phyloP scores from a whole-genome alignment of 2,113 vertebrate genomes.

The Anarrhichthys ocellatus region DNA sequence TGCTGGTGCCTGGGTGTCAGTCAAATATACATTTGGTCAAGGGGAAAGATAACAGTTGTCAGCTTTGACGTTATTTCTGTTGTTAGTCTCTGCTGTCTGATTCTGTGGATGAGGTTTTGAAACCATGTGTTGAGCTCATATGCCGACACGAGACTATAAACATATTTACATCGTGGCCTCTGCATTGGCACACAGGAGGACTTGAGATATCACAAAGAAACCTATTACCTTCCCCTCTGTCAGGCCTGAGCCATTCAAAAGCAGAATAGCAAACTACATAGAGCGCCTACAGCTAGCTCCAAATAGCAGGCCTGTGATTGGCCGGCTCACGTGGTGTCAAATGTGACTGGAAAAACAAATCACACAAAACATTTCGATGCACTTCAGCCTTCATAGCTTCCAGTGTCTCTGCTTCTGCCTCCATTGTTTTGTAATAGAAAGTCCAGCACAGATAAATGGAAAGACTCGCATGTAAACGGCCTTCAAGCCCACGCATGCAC shows the following conservation, averaged over 20 bases:
- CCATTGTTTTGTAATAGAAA: slow-evolving; percentile 7
- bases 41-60: background rate
- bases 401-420: background rate
- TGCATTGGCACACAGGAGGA: slow-evolving; percentile 28
- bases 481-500: slow-evolving; percentile 60
- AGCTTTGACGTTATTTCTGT: background rate
- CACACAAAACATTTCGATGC: background rate
- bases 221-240: background rate
- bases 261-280: background rate
- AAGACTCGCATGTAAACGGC: slow-evolving; percentile 45
- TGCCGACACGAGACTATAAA: slow-evolving; percentile 17
- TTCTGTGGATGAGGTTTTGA: background rate
- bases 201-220: background rate
- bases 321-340: background rate
- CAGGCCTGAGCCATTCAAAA: slow-evolving; percentile 44
- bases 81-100: background rate
- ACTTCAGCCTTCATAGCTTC: background rate
- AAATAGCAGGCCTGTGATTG: background rate
- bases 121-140: background rate
- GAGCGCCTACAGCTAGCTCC: background rate
- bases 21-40: slow-evolving; percentile 34
- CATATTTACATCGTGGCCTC: slow-evolving; percentile 38
- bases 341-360: background rate
- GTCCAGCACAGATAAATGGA: slow-evolving; percentile 14
- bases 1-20: slow-evolving; percentile 54